phyloP scores from a whole-genome alignment of 2,888 invertebrate genomes.

The Celastrina argiolus region DNA sequence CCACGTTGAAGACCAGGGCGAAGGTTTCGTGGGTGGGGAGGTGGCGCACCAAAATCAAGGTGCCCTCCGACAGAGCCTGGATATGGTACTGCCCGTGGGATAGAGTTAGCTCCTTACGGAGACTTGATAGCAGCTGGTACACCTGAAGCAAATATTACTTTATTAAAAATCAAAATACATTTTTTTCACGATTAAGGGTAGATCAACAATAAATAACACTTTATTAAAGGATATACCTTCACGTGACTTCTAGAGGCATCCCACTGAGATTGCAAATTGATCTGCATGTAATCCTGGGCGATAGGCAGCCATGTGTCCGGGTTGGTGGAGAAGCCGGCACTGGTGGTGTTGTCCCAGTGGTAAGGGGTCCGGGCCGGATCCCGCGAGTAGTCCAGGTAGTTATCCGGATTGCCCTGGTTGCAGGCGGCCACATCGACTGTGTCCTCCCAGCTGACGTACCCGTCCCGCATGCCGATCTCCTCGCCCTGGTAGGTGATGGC shows the following conservation, averaged over 20 bases:
- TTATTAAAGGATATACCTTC: constrained; percentile 45
- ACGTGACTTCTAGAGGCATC: constrained; percentile 69
- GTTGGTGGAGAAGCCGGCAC: constrained; percentile 79
- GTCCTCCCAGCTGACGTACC: constrained; percentile 74
- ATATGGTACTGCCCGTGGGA: constrained; percentile 58
- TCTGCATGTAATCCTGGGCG: constrained; percentile 74
- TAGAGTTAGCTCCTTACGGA: constrained; percentile 58
- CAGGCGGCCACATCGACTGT: constrained; percentile 78
- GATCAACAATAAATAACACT: not conserved
- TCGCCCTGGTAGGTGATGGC: constrained; percentile 90
- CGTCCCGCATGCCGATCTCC: constrained; percentile 85
- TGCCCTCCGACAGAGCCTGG: constrained; percentile 50
- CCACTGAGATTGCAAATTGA: constrained; percentile 78
- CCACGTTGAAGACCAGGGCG: constrained; percentile 70
- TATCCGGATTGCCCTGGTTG: constrained; percentile 70
- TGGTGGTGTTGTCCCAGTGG: constrained; percentile 79
- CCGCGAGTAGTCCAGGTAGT: constrained; percentile 72
- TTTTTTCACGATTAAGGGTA: not conserved
- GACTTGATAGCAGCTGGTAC: constrained; percentile 71
- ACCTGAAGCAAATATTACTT: constrained; percentile 45
- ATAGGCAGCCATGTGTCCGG: constrained; percentile 82
- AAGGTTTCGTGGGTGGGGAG: constrained; percentile 40
- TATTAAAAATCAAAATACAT: not conserved
- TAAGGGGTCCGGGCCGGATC: constrained; percentile 82
- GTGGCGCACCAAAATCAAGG: constrained; percentile 39